Percentiles rank a stretch among this genome's conserved stretches.
These are phyloP conservation scores for Pseudochromis fuscus DNA, from an alignment of 2,797 vertebrate species.

Conservation along the genomic window DNA sequence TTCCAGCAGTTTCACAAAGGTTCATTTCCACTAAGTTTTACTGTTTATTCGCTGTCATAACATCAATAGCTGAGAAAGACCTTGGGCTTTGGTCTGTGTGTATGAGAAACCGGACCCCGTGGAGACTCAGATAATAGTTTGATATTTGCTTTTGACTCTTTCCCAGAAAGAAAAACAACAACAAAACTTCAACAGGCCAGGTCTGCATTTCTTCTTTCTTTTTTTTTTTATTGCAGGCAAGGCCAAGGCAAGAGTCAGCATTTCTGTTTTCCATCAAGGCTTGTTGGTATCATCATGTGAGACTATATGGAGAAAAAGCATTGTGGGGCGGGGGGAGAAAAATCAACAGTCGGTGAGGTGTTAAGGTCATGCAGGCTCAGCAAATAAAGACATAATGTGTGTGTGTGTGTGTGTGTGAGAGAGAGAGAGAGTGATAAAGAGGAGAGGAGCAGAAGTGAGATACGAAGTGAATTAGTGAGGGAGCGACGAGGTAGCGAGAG, in stretches of 20 bases:
- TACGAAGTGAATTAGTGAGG: constrained; percentile 66
- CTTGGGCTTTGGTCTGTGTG: constrained; percentile 17
- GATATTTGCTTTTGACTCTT: constrained; percentile 39
- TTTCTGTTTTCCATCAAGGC: constrained; percentile 60
- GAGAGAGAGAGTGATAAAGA: constrained; percentile 64
- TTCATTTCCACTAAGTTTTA: constrained; percentile 1
- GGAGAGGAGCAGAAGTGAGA: constrained; percentile 58
- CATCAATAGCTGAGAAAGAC: constrained; percentile 19
- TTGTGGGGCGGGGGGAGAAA: constrained; percentile 16
- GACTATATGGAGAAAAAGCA: constrained; percentile 58
- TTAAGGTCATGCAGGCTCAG: constrained; percentile 76
- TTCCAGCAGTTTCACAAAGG: no score
- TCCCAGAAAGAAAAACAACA: constrained; percentile 14
- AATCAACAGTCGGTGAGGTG: constrained; percentile 55
- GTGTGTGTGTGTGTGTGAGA: constrained; percentile 31
- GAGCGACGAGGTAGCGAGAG: constrained; percentile 36
- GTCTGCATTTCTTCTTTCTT: constrained; percentile 36
- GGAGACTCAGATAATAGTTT: constrained; percentile 34
- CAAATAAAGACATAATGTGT: constrained; percentile 75
- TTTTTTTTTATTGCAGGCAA: constrained; percentile 38
- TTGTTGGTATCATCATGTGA: constrained; percentile 58
- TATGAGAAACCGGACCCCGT: constrained; percentile 15
- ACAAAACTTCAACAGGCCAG: constrained; percentile 35
- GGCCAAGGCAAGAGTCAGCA: constrained; percentile 62
- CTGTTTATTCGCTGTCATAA: not conserved